Evolutionary conservation across 2,797 vertebrate genomes (phyloP).

Genomic region (Ibycter americanus): DNA sequence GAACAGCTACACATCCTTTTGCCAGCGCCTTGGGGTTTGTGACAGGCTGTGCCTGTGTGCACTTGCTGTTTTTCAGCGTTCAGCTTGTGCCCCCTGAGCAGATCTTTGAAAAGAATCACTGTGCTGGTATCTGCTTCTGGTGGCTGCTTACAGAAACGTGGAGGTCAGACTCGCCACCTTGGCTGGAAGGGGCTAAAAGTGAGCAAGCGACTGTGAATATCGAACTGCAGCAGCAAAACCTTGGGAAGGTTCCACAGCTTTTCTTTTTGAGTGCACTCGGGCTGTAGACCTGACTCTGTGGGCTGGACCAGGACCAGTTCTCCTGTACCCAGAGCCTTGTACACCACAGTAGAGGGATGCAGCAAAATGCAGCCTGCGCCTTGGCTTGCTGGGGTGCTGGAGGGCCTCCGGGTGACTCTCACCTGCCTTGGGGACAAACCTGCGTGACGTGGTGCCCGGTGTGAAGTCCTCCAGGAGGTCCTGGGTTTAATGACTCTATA

Average conservation of each 20-base stretch:
- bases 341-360: rapidly evolving
- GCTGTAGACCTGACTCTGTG: background rate
- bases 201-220: rapidly evolving
- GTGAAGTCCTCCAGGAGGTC: background rate
- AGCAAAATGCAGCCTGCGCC: background rate
- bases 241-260: background rate
- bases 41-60: background rate
- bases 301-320: no score
- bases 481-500: background rate
- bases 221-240: background rate
- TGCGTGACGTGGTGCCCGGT: rapidly evolving
- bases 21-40: background rate
- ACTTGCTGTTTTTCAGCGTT: rapidly evolving
- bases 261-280: background rate
- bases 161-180: background rate
- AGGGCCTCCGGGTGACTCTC: background rate
- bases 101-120: background rate
- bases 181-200: background rate
- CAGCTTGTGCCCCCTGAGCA: no score
- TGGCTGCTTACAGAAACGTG: rapidly evolving
- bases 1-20: background rate
- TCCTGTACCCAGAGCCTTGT: rapidly evolving
- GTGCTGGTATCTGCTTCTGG: rapidly evolving
- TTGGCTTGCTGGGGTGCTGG: background rate
- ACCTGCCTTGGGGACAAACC: background rate